These are phyloP conservation scores for Gephyroberyx darwinii DNA, from an alignment of 2,797 vertebrate species.

Conservation along the genomic window DNA sequence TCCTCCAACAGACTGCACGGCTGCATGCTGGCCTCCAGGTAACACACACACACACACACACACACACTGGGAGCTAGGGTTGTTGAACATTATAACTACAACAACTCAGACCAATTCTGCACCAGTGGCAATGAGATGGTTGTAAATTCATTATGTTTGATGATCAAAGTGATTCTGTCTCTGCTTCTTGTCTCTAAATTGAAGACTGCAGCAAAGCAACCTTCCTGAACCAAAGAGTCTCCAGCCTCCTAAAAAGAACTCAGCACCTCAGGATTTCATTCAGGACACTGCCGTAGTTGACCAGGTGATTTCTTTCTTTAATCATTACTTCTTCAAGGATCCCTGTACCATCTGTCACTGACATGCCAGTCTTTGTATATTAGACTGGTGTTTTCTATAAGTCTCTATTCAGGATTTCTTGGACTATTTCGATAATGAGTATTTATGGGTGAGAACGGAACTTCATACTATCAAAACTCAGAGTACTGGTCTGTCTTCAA, in stretches of 20 bases:
- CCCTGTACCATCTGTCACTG: background rate
- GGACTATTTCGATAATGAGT: background rate
- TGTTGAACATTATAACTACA: background rate
- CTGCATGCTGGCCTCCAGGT: slow-evolving; percentile 75
- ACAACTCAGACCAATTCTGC: background rate
- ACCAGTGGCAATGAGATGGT: background rate
- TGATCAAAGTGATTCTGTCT: background rate
- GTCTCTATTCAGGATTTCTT: background rate
- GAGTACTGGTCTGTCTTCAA: background rate
- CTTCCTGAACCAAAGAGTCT: slow-evolving; percentile 50
- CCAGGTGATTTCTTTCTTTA: slow-evolving; percentile 48
- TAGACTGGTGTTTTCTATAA: background rate
- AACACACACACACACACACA: slow-evolving; percentile 28
- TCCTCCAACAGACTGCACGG: slow-evolving; percentile 65
- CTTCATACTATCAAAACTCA: background rate
- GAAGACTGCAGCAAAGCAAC: slow-evolving; percentile 63
- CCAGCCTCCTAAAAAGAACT: slow-evolving; percentile 29
- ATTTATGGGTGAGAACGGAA: background rate
- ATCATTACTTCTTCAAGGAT: background rate
- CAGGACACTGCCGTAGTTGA: slow-evolving; percentile 13
- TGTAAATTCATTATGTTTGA: background rate
- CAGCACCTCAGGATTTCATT: slow-evolving; percentile 27
- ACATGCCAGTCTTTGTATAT: background rate
- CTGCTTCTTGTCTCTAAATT: background rate
- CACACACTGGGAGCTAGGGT: too few species aligned